Percentiles rank a stretch among this genome's conserved stretches.
These are phyloP conservation scores for Laothoe populi DNA, from an alignment of 2,888 invertebrate species.

Conservation along the genomic window DNA sequence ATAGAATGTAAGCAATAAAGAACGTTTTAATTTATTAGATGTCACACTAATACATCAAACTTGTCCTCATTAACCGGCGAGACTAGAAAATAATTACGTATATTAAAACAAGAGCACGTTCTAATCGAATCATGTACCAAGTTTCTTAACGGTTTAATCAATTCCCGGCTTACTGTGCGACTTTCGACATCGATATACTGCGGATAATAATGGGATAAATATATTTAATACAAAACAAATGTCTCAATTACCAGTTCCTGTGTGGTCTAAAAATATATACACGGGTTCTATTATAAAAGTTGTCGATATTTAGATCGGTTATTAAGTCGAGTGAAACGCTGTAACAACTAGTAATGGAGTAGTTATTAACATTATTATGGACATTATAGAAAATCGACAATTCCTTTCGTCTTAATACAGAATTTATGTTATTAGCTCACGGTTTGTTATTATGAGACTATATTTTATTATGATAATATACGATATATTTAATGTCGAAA, in stretches of 20 bases:
- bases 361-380: slow-evolving; percentile 73
- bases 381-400: slow-evolving; percentile 68
- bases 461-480: slow-evolving; percentile 19
- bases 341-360: slow-evolving; percentile 74
- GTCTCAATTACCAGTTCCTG: slow-evolving; percentile 76
- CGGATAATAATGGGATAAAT: slow-evolving; percentile 57
- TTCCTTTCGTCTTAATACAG: slow-evolving; percentile 61
- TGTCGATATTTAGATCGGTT: slow-evolving; percentile 74
- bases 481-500: slow-evolving; percentile 6
- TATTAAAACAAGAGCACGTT: slow-evolving; percentile 68
- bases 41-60: slow-evolving; percentile 47
- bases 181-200: slow-evolving; percentile 52
- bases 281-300: slow-evolving; percentile 62
- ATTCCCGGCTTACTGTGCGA: slow-evolving; percentile 45
- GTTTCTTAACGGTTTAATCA: slow-evolving; percentile 56
- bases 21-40: slow-evolving; percentile 52
- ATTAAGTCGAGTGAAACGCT: slow-evolving; percentile 70
- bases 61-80: slow-evolving; percentile 57
- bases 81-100: slow-evolving; percentile 66
- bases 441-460: slow-evolving; percentile 35
- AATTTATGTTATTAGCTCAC: slow-evolving; percentile 44
- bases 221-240: slow-evolving; percentile 64
- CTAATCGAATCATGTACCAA: slow-evolving; percentile 53
- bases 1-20: slow-evolving; percentile 26
- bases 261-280: slow-evolving; percentile 75